A percentile compares a stretch with the other conserved stretches of the same genome.
phyloP scores from a whole-genome alignment of 2,113 vertebrate species.

The Corvus cornix region DNA sequence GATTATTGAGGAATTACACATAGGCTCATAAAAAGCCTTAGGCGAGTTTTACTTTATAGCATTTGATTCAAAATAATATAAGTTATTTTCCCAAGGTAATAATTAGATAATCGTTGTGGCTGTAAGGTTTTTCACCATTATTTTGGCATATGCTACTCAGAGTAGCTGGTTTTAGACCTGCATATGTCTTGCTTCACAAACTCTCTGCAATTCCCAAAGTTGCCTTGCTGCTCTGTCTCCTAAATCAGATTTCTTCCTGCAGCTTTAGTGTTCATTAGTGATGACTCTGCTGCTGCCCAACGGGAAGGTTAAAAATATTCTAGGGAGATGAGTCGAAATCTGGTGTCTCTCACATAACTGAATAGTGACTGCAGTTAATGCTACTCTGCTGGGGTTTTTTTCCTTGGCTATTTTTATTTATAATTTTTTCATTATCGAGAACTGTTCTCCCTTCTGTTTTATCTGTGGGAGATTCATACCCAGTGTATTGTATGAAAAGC shows the following conservation, averaged over 20 bases:
- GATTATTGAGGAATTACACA: not conserved
- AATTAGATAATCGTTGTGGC: constrained; percentile 1
- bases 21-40: not conserved
- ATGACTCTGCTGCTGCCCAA: not conserved
- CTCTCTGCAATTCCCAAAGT: not conserved
- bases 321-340: not conserved
- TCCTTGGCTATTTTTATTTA: not conserved
- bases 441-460: not conserved
- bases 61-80: not conserved
- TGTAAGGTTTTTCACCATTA: constrained; percentile 9
- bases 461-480: fast-evolving
- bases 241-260: not conserved
- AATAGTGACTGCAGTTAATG: not conserved
- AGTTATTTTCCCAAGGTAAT: not conserved
- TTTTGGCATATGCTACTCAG: not conserved
- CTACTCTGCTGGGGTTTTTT: not conserved
- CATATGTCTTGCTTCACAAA: not conserved
- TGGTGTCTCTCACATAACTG: not conserved
- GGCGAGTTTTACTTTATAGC: not conserved
- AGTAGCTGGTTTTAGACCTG: not conserved
- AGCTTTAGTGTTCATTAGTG: not conserved
- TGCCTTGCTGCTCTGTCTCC: not conserved
- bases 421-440: not conserved
- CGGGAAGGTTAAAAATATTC: not conserved
- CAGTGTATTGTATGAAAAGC: not conserved